These are phyloP conservation scores for Lepidotrigona ventralis DNA, from an alignment of 1,140 invertebrate species.

Conservation along the genomic window DNA sequence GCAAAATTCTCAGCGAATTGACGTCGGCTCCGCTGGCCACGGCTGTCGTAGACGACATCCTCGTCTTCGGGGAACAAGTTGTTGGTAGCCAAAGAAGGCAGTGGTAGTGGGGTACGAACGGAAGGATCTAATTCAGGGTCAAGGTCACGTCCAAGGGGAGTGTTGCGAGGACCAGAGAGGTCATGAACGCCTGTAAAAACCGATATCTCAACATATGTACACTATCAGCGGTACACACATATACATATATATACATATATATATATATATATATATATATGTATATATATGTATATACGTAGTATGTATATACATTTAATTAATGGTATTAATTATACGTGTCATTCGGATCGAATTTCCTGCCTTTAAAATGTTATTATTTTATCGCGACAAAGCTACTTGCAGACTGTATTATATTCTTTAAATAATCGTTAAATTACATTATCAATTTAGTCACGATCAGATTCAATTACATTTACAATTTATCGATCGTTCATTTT, in stretches of 20 bases:
- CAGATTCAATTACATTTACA: no score
- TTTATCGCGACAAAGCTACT: neutral
- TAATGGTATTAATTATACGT: neutral
- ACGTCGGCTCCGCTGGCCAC: slow-evolving; percentile 73
- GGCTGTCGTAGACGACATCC: slow-evolving; percentile 77
- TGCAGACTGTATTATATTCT: neutral
- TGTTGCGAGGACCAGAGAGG: slow-evolving; percentile 72
- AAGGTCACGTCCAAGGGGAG: slow-evolving; percentile 71
- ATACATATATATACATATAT: neutral
- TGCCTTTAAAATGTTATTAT: neutral
- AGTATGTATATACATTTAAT: neutral
- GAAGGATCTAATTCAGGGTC: slow-evolving; percentile 74
- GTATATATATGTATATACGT: neutral
- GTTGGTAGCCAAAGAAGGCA: slow-evolving; percentile 50
- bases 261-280: neutral
- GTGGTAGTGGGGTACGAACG: slow-evolving; percentile 51
- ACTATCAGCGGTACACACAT: neutral
- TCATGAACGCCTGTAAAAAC: slow-evolving; percentile 77
- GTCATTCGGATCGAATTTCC: neutral
- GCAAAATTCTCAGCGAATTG: slow-evolving; percentile 72
- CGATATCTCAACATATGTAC: slow-evolving; percentile 49
- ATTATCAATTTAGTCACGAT: no score
- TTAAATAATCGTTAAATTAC: no score
- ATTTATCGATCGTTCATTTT: no score
- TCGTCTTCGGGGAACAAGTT: slow-evolving; percentile 68